Evolutionary conservation across 2,113 vertebrate genomes (phyloP).

Genomic region (Cottus gobio): DNA sequence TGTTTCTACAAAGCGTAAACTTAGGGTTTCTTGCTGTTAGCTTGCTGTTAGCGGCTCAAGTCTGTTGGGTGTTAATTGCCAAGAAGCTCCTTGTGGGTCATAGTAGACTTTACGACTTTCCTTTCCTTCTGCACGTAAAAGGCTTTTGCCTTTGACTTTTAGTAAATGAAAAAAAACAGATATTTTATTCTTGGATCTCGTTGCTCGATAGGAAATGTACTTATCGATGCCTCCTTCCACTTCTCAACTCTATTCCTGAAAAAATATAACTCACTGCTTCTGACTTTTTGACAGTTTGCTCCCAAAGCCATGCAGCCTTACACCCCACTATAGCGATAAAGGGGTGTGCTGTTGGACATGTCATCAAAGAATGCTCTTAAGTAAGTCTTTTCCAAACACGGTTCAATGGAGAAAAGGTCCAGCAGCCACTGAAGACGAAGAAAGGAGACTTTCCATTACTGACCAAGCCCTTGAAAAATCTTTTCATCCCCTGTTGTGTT

Average conservation of each 20-base stretch:
- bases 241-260: not conserved
- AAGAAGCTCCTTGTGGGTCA: not conserved
- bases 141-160: not conserved
- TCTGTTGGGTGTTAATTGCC: too few relatives aligned
- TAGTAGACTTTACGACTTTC: not conserved
- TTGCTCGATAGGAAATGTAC: not conserved
- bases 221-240: not conserved
- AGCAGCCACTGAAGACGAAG: conserved; percentile 20
- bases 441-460: conserved; percentile 57
- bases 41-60: not conserved
- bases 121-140: not conserved
- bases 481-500: conserved; percentile 55
- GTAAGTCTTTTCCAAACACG: conserved; percentile 35
- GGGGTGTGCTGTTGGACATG: conserved; percentile 8
- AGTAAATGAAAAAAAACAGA: not conserved
- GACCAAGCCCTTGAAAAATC: conserved; percentile 35
- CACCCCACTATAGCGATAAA: not conserved
- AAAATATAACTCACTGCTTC: not conserved
- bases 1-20: not conserved
- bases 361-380: conserved; percentile 26
- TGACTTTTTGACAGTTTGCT: conserved; percentile 8
- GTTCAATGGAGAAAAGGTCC: conserved; percentile 32
- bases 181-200: not conserved
- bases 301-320: conserved; percentile 1
- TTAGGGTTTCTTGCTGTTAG: not conserved